Base-by-base conservation (phyloP, 2,888 invertebrate species). In the Terebella lapidaria region DNA sequence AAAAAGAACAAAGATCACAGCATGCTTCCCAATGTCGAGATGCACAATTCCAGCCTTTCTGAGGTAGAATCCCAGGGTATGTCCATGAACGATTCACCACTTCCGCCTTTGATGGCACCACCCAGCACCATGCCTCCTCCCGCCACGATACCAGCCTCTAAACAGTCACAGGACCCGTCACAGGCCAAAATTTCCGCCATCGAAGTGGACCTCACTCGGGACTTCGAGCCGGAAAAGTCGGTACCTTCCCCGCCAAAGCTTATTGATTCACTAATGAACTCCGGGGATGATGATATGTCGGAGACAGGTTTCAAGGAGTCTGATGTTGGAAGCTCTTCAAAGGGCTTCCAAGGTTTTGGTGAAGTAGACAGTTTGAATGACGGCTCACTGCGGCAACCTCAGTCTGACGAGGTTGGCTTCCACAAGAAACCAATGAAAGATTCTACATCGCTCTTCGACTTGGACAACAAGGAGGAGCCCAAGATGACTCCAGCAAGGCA, bases 1-100 rank as follows among this genome's bases (percentile, higher is more conserved):
- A 73, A 22, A 70, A 56, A 56, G 26, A 52, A 49, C 5, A 59
- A 62, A 54, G 47, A 49, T n/a, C 27, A 35, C 10, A n/a, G 10
- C n/a, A 10, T 15, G n/a, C 10, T n/a, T 15, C 10, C n/a, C 10
- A n/a, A 35, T 35, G 42, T 35, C 42, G 42, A 35, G 10, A 15
- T 35, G 42, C 10, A 10, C 10, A n/a, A 10, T n/a, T 15, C 10
- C 10, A n/a, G n/a, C 42, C n/a, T 35, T 15, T 35, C 42, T n/a
- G 42, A 35, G 10, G n/a, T n/a, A n/a, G n/a, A n/a, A n/a, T n/a
- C n/a, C n/a, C 10, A 35, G 42, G 10, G 10, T 15, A n/a, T 35
- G 10, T 35, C 42, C n/a, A n/a, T 35, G 10, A 35, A 15, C 10
- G 42, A 35, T n/a, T 15, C 10, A 35, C 10, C 10, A 35, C 42